Base-by-base conservation (phyloP, 2,888 invertebrate genomes). In the Dicycla oo region DNA sequence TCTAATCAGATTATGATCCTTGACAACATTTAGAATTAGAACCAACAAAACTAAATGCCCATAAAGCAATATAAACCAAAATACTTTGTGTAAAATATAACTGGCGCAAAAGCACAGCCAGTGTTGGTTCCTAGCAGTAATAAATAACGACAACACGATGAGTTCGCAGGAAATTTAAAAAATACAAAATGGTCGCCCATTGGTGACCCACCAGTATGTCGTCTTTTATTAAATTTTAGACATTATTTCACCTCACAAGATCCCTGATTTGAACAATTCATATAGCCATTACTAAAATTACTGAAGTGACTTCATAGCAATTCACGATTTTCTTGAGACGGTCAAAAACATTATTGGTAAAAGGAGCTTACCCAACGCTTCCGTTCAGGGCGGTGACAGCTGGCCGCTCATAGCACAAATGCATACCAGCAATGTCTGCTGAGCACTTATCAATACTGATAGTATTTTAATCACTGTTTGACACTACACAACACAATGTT, bases 371-470 rank as follows among this genome's bases (percentile, higher is more conserved):
- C 95, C 95, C 95, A 85, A 94, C 92, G 81, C 91, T 90, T 89
- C 94, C 94, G 94, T 95, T 95, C 91, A 95, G 91, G 91, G 94
- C 90, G 91, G 93, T 93, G 89, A 95, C 95, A 94, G 87, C 78
- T 75, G 95, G 95, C 88, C 95, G 89, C 90, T 95, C 95, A 94
- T 95, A 96, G 89, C 95, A 95, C 95, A 95, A 91, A 94, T 95
- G 95, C 95, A 96, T 96, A 90, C 92, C 95, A 94, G 92, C 93
- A 87, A 89, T 87, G 88, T 86, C 91, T 86, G 87, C 88, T 80
- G 87, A 82, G 87, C 90, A 88, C 88, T 92, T 91, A 87, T 90
- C 86, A 79, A 87, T 88, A 87, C 89, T 89, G 85, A 86, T 84
- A 83, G 82, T 80, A 79, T 53, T 75, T 74, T 66, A 67, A 69